These are phyloP conservation scores for Pteruthius melanotis DNA, from an alignment of 2,113 vertebrate species.

Conservation along the genomic window DNA sequence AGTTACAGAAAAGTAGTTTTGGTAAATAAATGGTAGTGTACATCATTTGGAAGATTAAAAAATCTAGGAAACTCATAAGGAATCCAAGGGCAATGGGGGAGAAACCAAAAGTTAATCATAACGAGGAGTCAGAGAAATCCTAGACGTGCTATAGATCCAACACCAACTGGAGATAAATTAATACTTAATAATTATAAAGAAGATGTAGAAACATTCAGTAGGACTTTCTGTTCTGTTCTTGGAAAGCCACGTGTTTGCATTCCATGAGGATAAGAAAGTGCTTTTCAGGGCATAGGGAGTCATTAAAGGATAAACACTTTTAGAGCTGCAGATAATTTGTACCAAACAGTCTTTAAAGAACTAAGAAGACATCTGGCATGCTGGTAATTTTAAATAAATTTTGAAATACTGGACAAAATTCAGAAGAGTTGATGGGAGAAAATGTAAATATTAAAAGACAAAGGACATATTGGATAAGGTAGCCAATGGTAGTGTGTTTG, in stretches of 20 bases:
- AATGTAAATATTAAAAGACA: neutral
- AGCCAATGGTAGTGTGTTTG: neutral
- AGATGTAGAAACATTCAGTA: neutral
- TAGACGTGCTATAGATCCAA: neutral
- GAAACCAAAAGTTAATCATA: neutral
- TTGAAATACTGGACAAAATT: neutral
- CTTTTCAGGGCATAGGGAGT: neutral
- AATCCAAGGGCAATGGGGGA: neutral
- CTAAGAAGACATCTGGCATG: neutral
- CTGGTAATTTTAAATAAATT: neutral
- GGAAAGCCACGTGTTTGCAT: neutral
- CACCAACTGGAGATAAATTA: neutral
- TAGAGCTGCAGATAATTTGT: neutral
- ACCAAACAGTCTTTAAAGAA: constrained; percentile 14
- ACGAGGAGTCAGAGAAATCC: neutral
- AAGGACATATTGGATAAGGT: neutral
- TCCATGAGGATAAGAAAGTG: constrained; percentile 26
- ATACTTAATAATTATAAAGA: neutral
- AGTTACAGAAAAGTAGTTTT: neutral
- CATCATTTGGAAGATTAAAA: neutral
- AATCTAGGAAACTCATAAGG: neutral
- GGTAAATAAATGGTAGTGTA: neutral
- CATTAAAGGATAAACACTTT: neutral
- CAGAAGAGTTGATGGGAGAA: neutral
- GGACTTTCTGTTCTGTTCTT: neutral